Conservation (phyloP, 2,888 invertebrate species). For the Caenorhabditis drosophilae region DNA sequence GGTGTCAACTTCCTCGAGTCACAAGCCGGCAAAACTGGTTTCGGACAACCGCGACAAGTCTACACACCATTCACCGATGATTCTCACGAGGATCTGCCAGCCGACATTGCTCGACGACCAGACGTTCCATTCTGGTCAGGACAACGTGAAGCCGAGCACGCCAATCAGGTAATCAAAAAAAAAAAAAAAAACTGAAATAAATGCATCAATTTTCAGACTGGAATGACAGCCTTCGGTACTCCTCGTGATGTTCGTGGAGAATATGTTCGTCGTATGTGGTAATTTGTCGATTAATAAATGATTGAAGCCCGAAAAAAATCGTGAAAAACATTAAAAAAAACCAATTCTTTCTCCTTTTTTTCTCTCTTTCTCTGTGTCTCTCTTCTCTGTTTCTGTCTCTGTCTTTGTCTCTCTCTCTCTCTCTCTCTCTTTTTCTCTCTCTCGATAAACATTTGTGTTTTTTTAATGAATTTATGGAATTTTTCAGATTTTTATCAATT, state of each 20-base stretch:
- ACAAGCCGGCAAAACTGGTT: slow-evolving; percentile 73
- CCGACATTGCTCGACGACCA: slow-evolving; percentile 67
- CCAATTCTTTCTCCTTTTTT: slow-evolving; percentile 5
- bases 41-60: slow-evolving; percentile 71
- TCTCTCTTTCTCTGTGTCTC: slow-evolving; percentile 9
- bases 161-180: slow-evolving; percentile 57
- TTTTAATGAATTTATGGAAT: neutral
- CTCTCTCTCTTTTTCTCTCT: too few relatives aligned
- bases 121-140: slow-evolving; percentile 69
- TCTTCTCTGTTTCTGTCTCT: slow-evolving; percentile 9
- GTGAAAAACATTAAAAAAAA: neutral
- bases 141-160: slow-evolving; percentile 64
- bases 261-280: slow-evolving; percentile 65
- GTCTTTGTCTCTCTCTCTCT: too few relatives aligned
- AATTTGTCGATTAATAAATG: slow-evolving; percentile 17
- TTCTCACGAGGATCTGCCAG: slow-evolving; percentile 68
- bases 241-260: slow-evolving; percentile 69
- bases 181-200: neutral
- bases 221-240: slow-evolving; percentile 69
- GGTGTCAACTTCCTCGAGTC: slow-evolving; percentile 73
- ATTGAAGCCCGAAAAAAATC: neutral
- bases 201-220: slow-evolving; percentile 49
- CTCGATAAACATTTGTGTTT: too few relatives aligned
- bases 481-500: neutral
- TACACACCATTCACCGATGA: slow-evolving; percentile 69